Conservation (phyloP, 1,140 invertebrate genomes). For the Ceratitis capitata region DNA sequence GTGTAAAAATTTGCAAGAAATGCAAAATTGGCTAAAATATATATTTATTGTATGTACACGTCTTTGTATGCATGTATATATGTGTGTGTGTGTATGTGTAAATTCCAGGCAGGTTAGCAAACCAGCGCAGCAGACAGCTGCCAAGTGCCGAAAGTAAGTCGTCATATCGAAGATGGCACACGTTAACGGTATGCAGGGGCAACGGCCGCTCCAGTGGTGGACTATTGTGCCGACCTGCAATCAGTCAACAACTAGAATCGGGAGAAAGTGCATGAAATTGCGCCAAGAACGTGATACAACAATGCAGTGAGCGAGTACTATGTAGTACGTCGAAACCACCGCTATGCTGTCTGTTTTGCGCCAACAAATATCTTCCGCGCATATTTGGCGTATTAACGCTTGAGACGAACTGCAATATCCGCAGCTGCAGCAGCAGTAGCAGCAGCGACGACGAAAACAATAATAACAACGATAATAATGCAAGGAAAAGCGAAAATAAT, state of each 20-base stretch:
- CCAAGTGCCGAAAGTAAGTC: background rate
- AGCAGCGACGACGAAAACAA: background rate
- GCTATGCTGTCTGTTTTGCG: background rate
- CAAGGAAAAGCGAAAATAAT: background rate
- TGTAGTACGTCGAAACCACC: background rate
- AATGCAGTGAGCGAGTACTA: background rate
- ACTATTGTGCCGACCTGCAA: background rate
- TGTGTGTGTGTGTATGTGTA: constrained; percentile 4
- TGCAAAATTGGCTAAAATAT: background rate
- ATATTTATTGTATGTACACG: too few species aligned
- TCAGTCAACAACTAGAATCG: background rate
- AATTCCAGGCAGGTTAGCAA: constrained; percentile 32
- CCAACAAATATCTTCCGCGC: background rate
- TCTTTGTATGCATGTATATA: too few species aligned
- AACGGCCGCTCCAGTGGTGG: background rate
- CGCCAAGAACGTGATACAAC: constrained; percentile 24
- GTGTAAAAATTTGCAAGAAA: too few species aligned
- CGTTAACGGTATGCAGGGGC: too few species aligned
- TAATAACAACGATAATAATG: too few species aligned
- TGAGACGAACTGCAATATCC: too few species aligned
- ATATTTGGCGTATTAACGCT: background rate
- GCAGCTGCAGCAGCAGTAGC: background rate
- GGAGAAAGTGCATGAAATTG: constrained; percentile 19
- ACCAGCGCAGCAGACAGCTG: constrained; percentile 14
- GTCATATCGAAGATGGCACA: background rate